phyloP scores from a whole-genome alignment of 2,797 vertebrate genomes.

The Nyctalus aviator region DNA sequence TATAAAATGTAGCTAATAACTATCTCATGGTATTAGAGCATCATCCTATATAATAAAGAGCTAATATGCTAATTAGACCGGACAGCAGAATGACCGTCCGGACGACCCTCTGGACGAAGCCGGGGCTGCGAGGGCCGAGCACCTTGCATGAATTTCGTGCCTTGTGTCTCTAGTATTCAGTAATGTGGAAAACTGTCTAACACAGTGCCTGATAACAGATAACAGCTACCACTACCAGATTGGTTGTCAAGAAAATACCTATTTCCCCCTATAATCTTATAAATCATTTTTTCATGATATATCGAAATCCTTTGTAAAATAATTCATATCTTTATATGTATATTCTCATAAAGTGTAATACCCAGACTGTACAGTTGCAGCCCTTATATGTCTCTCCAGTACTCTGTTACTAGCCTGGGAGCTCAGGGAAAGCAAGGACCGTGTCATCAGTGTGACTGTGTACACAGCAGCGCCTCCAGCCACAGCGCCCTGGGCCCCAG shows the following conservation, averaged over 20 bases:
- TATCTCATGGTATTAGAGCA: neutral
- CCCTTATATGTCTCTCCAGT: neutral
- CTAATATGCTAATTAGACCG: no score
- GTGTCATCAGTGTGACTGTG: no score
- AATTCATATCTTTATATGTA: constrained; percentile 30
- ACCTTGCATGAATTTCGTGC: no score
- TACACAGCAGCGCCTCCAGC: neutral
- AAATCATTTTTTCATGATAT: constrained; percentile 16
- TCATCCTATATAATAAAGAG: neutral
- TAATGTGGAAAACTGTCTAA: neutral
- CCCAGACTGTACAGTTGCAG: neutral
- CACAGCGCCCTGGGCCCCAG: neutral
- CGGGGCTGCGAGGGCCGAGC: no score
- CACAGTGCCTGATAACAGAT: neutral
- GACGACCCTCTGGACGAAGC: no score
- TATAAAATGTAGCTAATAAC: neutral
- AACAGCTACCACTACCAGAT: constrained; percentile 21
- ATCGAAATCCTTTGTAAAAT: constrained; percentile 10
- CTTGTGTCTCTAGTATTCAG: neutral
- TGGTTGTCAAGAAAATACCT: neutral
- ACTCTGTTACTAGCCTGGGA: neutral
- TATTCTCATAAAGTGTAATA: neutral
- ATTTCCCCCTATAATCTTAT: neutral
- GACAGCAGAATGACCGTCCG: no score
- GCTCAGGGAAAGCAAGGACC: neutral